phyloP scores from a whole-genome alignment of 2,888 invertebrate species.

The Dryococelus australis region DNA sequence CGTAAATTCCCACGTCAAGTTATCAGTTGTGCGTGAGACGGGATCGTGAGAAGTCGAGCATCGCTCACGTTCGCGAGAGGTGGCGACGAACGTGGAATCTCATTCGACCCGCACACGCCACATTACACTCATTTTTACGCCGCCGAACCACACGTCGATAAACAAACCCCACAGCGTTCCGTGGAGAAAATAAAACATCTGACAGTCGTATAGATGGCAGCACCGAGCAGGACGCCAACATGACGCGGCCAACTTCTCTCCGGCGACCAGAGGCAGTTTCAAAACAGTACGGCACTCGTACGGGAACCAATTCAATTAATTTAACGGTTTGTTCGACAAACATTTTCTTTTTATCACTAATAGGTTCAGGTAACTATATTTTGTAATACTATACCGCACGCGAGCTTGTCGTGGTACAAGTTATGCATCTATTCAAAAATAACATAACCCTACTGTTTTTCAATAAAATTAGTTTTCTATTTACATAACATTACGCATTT shows the following conservation, averaged over 20 bases:
- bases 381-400: no score
- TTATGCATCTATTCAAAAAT: neutral
- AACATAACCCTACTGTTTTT: neutral
- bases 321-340: neutral
- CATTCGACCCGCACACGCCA: neutral
- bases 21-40: neutral
- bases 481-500: no score
- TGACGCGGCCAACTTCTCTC: neutral
- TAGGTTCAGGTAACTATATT: no score
- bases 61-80: neutral
- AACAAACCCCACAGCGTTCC: conserved; percentile 35
- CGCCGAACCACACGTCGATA: conserved; percentile 40
- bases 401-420: no score
- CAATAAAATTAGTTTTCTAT: no score
- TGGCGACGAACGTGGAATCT: neutral
- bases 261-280: neutral
- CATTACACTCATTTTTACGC: conserved; percentile 35
- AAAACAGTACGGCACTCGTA: neutral
- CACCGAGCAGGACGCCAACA: neutral
- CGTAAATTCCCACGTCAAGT: neutral
- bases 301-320: neutral
- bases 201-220: conserved; percentile 30
- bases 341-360: no score
- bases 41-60: neutral
- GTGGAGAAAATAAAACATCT: neutral